These are phyloP conservation scores for Drosophila quadrilineata DNA, from an alignment of 1,140 invertebrate species.

Conservation along the genomic window DNA sequence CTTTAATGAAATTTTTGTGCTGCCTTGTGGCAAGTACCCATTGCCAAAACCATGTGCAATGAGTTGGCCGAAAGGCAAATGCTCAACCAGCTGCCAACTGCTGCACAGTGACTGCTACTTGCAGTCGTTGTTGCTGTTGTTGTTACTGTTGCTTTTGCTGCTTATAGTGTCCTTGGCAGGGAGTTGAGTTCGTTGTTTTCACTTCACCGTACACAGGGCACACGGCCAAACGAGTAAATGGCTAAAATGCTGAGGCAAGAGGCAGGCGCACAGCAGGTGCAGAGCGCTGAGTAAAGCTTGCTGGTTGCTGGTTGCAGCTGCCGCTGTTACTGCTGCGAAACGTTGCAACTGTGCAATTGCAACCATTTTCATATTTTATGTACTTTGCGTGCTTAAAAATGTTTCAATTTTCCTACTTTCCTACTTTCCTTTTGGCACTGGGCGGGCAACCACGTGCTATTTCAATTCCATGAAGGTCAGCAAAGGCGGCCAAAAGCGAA, in stretches of 20 bases:
- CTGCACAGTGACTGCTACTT: constrained; percentile 20
- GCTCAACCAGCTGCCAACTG: constrained; percentile 33
- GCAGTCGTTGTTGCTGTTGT: constrained; percentile 33
- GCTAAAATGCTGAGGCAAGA: too few species aligned
- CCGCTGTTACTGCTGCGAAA: constrained; percentile 23
- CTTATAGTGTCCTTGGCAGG: constrained; percentile 1
- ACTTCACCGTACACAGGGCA: constrained; percentile 11
- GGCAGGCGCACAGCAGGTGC: constrained; percentile 34
- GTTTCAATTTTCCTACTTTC: constrained; percentile 37
- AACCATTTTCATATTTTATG: constrained; percentile 72
- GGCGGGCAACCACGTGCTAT: constrained; percentile 14
- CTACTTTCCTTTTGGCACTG: constrained; percentile 2
- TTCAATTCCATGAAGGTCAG: constrained; percentile 61
- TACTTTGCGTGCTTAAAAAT: constrained; percentile 74
- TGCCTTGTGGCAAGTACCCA: constrained; percentile 2
- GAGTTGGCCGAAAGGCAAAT: constrained; percentile 32
- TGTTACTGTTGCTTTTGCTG: constrained; percentile 18
- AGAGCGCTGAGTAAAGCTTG: constrained; percentile 1
- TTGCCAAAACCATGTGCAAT: not conserved
- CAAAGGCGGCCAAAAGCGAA: too few species aligned
- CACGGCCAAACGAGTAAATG: constrained; percentile 1
- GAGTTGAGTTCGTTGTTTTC: constrained; percentile 1
- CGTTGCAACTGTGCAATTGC: constrained; percentile 31
- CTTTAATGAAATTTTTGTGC: constrained; percentile 66
- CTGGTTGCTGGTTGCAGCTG: constrained; percentile 19